Percentiles rank a stretch among this genome's conserved stretches.
Evolutionary conservation across 2,797 vertebrate genomes (phyloP).

Genomic region (Silurus aristotelis): DNA sequence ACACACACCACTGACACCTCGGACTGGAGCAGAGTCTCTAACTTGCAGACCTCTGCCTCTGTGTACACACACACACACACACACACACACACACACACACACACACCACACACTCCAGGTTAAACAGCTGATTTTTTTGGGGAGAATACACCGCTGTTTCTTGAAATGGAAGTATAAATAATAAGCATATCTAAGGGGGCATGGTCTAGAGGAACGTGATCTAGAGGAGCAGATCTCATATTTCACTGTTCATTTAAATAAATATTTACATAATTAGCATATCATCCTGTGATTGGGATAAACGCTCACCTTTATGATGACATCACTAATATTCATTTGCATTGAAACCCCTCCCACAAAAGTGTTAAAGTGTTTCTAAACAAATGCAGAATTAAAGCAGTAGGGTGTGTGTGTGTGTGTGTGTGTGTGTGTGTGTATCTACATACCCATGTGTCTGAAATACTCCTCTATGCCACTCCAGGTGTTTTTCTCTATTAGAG

Average conservation of each 20-base stretch:
- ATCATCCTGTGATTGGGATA: not conserved
- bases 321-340: not conserved
- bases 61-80: slow-evolving; percentile 22
- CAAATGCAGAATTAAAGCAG: not conserved
- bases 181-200: too few relatives aligned
- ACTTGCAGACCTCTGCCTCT: slow-evolving; percentile 83
- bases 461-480: slow-evolving; percentile 91
- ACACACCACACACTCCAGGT: not conserved
- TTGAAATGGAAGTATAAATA: too few relatives aligned
- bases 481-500: slow-evolving; percentile 89
- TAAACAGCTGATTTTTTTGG: too few relatives aligned
- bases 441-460: slow-evolving; percentile 86
- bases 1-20: slow-evolving; percentile 79
- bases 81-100: slow-evolving; percentile 5
- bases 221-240: not conserved
- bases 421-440: slow-evolving; percentile 19
- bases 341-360: not conserved
- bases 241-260: not conserved
- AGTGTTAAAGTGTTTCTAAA: not conserved
- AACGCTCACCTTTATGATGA: not conserved
- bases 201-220: not conserved
- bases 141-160: too few relatives aligned
- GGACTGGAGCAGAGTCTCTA: slow-evolving; percentile 80
- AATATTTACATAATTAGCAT: not conserved
- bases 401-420: not conserved